phyloP scores from a whole-genome alignment of 2,113 vertebrate species.

The Ariopsis seemanni region DNA sequence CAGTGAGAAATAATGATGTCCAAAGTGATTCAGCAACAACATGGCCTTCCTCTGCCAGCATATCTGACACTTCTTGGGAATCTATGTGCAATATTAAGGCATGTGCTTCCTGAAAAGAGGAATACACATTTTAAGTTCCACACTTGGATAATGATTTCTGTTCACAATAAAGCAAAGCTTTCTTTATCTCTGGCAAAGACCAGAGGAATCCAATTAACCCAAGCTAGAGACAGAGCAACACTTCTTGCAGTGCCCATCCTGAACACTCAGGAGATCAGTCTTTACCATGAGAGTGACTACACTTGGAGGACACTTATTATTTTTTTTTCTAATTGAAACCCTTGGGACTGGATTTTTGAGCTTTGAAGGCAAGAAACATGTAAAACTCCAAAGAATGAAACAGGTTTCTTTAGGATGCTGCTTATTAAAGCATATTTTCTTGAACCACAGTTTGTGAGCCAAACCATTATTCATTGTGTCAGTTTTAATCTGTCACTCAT shows the following conservation, averaged over 20 bases:
- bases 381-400: constrained; percentile 64
- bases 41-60: neutral
- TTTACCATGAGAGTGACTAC: constrained; percentile 70
- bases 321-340: constrained; percentile 80
- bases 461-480: constrained; percentile 6
- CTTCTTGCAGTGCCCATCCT: constrained; percentile 59
- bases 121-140: constrained; percentile 55
- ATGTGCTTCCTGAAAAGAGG: constrained; percentile 43
- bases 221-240: constrained; percentile 67
- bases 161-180: constrained; percentile 55
- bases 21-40: constrained; percentile 47
- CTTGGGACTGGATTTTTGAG: constrained; percentile 70
- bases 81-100: constrained; percentile 22
- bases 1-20: constrained; percentile 49
- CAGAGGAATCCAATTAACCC: constrained; percentile 76
- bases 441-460: neutral
- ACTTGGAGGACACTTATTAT: constrained; percentile 64
- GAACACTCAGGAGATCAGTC: constrained; percentile 71
- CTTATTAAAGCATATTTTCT: constrained; percentile 23
- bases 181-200: constrained; percentile 62
- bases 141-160: constrained; percentile 59
- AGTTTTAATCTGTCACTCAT: neutral
- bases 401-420: constrained; percentile 42
- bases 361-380: constrained; percentile 52
- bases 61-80: constrained; percentile 25